Percentiles rank a stretch among this genome's conserved stretches.
Evolutionary conservation across 92 coral and sea anemone species (phyloP).

Genomic region (Phenganax marumi): DNA sequence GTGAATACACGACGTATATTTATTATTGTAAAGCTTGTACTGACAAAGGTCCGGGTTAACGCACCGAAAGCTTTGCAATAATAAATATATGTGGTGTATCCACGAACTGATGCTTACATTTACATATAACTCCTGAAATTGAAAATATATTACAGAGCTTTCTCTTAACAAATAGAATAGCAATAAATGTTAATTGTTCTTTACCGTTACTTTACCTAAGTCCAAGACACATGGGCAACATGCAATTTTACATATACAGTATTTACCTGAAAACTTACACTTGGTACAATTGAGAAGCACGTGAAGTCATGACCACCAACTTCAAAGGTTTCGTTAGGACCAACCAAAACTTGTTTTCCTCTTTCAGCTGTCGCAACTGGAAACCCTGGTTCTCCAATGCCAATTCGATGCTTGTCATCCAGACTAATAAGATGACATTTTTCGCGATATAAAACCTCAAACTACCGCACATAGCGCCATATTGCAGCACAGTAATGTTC

Average conservation of each 20-base stretch:
- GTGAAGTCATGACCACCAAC: conserved; percentile 10
- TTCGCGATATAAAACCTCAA: background rate
- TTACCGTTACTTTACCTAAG: background rate
- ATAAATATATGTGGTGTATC: too few species aligned
- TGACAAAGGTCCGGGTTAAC: too few species aligned
- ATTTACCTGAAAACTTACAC: background rate
- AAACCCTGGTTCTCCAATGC: conserved; percentile 7
- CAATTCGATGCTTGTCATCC: conserved; percentile 37
- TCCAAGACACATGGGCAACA: background rate
- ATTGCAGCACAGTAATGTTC: conserved; percentile 44
- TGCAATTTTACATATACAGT: background rate
- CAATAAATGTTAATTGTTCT: too few species aligned
- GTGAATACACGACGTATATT: too few species aligned
- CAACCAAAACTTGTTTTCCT: conserved; percentile 37
- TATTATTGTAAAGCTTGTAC: too few species aligned
- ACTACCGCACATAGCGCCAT: conserved; percentile 34
- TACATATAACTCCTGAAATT: too few species aligned
- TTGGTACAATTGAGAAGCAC: background rate
- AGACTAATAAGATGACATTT: background rate
- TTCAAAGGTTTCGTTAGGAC: background rate
- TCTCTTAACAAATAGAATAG: too few species aligned
- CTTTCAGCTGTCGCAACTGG: conserved; percentile 40
- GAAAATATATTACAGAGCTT: too few species aligned
- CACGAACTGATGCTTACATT: too few species aligned
- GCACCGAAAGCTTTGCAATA: too few species aligned